These are phyloP conservation scores for Pseudolaguvia tuberculata DNA, from an alignment of 2,113 vertebrate species.

Conservation along the genomic window DNA sequence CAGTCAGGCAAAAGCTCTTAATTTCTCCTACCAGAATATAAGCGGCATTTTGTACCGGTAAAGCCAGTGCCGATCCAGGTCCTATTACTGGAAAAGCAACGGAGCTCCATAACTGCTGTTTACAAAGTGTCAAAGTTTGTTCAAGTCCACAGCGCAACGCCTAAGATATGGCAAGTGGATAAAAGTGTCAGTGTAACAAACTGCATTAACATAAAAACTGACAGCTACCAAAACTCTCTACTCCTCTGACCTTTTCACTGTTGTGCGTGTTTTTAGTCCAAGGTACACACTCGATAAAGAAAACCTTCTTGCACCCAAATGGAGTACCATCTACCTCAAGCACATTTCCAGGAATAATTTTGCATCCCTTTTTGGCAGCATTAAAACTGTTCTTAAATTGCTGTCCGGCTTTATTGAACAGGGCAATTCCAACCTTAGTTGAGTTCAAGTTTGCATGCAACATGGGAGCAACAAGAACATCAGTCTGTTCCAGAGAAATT, in stretches of 20 bases:
- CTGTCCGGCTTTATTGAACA: constrained; percentile 51
- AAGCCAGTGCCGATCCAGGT: constrained; percentile 49
- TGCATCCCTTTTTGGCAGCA: not conserved
- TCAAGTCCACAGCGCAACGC: constrained; percentile 48
- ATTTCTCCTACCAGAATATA: constrained; percentile 53
- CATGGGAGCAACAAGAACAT: constrained; percentile 60
- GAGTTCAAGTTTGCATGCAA: constrained; percentile 41
- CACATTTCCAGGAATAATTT: constrained; percentile 51
- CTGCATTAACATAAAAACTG: not conserved
- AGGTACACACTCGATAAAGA: constrained; percentile 59
- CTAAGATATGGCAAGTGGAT: constrained; percentile 43
- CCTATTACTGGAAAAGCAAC: constrained; percentile 63
- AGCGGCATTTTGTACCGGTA: constrained; percentile 41
- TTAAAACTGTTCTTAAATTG: constrained; percentile 48
- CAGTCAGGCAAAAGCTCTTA: constrained; percentile 43
- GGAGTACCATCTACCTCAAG: constrained; percentile 48
- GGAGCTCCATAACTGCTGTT: constrained; percentile 41
- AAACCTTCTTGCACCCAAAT: constrained; percentile 54
- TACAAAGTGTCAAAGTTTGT: constrained; percentile 54
- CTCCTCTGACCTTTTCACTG: constrained; percentile 47
- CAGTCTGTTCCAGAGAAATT: constrained; percentile 57
- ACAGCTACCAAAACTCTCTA: not conserved
- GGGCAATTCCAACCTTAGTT: constrained; percentile 47
- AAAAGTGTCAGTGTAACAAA: too few species aligned
- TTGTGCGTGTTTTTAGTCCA: constrained; percentile 51